Conservation (phyloP, 2,888 invertebrate genomes). For the Leptura quadrifasciata region DNA sequence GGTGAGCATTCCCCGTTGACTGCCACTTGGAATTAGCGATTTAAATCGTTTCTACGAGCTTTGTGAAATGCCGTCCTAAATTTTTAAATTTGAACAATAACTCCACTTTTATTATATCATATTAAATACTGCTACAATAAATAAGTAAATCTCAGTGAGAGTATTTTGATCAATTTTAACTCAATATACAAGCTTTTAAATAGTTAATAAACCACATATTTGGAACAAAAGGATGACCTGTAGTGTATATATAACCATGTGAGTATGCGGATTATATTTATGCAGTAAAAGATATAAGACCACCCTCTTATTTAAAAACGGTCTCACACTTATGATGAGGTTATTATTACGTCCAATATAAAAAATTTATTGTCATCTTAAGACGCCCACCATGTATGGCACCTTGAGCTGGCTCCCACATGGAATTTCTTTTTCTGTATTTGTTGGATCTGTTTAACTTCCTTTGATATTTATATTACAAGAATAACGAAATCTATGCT, state of each 20-base stretch:
- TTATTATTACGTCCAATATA: conserved; percentile 51
- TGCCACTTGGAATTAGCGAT: no score
- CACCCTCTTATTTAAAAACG: conserved; percentile 24
- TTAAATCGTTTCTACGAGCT: no score
- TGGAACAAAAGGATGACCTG: background rate
- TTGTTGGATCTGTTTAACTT: conserved; percentile 22
- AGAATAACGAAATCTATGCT: conserved; percentile 33
- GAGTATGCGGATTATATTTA: background rate
- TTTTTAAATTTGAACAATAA: no score
- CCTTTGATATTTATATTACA: conserved; percentile 26
- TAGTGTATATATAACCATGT: background rate
- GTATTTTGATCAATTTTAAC: background rate
- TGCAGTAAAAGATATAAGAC: background rate
- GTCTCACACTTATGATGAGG: conserved; percentile 39
- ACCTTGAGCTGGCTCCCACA: conserved; percentile 52
- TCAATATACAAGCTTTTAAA: background rate
- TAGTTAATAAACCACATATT: background rate
- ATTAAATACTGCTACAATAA: no score
- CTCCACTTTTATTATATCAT: no score
- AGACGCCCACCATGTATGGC: conserved; percentile 57
- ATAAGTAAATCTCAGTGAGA: no score
- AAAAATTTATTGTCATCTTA: conserved; percentile 61
- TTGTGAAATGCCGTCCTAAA: no score
- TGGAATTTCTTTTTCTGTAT: conserved; percentile 49
- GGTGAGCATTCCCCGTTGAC: no score